Base-by-base conservation (phyloP, 2,113 vertebrate species). In the Ctenomys sociabilis region DNA sequence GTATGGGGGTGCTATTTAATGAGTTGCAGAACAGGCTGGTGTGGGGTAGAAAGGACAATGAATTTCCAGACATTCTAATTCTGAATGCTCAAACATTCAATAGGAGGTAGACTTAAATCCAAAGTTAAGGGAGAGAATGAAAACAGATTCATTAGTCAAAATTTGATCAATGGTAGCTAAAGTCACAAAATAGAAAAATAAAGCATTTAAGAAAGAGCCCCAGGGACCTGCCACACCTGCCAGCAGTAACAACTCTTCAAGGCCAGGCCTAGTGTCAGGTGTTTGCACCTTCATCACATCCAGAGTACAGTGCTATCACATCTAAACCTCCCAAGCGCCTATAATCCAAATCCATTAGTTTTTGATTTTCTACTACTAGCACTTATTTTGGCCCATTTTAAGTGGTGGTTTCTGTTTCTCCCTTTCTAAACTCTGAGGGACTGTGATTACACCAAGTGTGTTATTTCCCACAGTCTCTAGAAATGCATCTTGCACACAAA, bases 81-180 rank as follows among this genome's bases (percentile, higher is more conserved):
- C 57, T 88, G 70, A 91, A 95, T 37, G 40, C 57, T 85, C 63
- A 8, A 80, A 68, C 70, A 95, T 57, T 19, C 75, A 93, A 84
- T 5, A 87, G 35, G 35, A 0, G 89, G 14, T 30, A 84, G 70
- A 64, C 82, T 94, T 22, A 88, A 75, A 13, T 5, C 7, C 8
- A 52, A 96, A 85, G 30, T 91, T 91, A 85, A 92, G 49, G 32
- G 57, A 77, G n/a, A 94, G 37, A 11, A 66, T 32, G 84, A 28
- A 87, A 32, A 57, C 35, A 57, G n/a, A 90, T 72, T 78, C 87
- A 70, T 54, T 83, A 52, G 54, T 93, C 75, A 61, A 1, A 49
- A 43, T 70, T 49, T n/a, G 52, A 54, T 64, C 11, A 3, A 57
- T 64, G 86, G 52, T 43, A 82, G 43, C 45, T 73, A 21, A 87